These are phyloP conservation scores for Penaeus monodon DNA, from an alignment of 2,888 invertebrate genomes.

Conservation along the genomic window DNA sequence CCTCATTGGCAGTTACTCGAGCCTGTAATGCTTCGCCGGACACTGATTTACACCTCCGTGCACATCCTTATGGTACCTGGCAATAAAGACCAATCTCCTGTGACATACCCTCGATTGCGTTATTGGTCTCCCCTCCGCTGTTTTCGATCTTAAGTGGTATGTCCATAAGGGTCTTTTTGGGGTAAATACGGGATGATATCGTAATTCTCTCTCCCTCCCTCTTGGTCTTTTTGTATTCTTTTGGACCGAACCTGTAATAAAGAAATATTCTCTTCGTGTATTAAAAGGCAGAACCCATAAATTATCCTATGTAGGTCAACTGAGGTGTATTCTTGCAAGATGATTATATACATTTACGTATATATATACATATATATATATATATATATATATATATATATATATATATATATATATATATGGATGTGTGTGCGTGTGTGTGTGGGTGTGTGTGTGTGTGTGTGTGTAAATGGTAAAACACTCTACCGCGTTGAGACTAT, in stretches of 20 bases:
- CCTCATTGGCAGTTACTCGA: slow-evolving; percentile 20
- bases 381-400: not conserved
- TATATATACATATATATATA: no score
- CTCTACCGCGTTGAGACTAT: no score
- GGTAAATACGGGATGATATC: no score
- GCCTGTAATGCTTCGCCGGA: slow-evolving; percentile 15
- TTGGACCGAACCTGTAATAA: no score
- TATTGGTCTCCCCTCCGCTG: not conserved
- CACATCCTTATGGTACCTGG: not conserved
- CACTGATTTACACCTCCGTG: slow-evolving; percentile 21
- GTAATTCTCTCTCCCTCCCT: not conserved
- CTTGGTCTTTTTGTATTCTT: not conserved
- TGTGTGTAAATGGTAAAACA: not conserved
- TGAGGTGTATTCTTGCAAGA: no score
- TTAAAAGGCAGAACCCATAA: no score
- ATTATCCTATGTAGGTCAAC: no score
- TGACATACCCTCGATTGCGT: not conserved
- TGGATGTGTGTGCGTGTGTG: not conserved
- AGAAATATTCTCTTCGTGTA: no score
- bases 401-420: not conserved
- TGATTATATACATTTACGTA: no score
- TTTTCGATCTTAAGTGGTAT: not conserved
- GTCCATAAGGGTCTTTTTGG: no score
- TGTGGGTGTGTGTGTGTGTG: slow-evolving; percentile 12
- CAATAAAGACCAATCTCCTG: not conserved